Conservation (phyloP, 2,797 vertebrate species). For the Cottoperca gobio region DNA sequence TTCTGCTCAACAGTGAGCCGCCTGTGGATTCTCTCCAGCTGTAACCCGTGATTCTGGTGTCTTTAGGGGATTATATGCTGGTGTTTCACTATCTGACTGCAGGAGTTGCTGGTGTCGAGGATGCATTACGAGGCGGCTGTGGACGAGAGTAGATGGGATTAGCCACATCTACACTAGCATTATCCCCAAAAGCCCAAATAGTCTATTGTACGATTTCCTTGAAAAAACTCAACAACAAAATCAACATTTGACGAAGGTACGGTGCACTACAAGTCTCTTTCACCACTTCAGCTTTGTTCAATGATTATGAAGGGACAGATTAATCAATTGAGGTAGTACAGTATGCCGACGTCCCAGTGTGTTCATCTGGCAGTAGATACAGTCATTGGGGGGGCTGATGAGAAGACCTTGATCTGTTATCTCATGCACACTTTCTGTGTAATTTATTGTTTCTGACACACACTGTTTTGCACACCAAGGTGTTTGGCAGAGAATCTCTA, state of each 20-base stretch:
- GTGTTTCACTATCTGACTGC: slow-evolving; percentile 47
- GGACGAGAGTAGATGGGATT: slow-evolving; percentile 34
- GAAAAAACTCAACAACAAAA: neutral
- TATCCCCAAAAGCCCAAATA: slow-evolving; percentile 18
- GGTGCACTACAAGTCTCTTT: neutral
- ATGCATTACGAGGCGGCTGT: slow-evolving; percentile 25
- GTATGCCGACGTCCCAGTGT: slow-evolving; percentile 8
- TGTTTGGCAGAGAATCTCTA: slow-evolving; percentile 25
- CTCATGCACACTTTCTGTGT: slow-evolving; percentile 37
- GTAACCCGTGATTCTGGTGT: slow-evolving; percentile 66
- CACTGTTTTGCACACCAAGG: slow-evolving; percentile 8
- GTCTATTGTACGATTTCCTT: neutral
- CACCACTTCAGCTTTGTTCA: slow-evolving; percentile 5
- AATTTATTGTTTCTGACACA: slow-evolving; percentile 38
- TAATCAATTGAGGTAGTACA: slow-evolving; percentile 10
- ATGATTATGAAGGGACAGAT: slow-evolving; percentile 6
- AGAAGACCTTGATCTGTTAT: slow-evolving; percentile 49
- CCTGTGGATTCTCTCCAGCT: slow-evolving; percentile 66
- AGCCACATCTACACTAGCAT: slow-evolving; percentile 33
- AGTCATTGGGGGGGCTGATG: slow-evolving; percentile 17
- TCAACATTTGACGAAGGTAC: neutral
- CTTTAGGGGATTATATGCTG: slow-evolving; percentile 58
- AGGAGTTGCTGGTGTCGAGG: slow-evolving; percentile 36
- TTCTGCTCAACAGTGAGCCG: slow-evolving; percentile 61
- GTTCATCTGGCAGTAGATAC: slow-evolving; percentile 27